Conservation (phyloP, 2,113 vertebrate species). For the Silurus asotus region DNA sequence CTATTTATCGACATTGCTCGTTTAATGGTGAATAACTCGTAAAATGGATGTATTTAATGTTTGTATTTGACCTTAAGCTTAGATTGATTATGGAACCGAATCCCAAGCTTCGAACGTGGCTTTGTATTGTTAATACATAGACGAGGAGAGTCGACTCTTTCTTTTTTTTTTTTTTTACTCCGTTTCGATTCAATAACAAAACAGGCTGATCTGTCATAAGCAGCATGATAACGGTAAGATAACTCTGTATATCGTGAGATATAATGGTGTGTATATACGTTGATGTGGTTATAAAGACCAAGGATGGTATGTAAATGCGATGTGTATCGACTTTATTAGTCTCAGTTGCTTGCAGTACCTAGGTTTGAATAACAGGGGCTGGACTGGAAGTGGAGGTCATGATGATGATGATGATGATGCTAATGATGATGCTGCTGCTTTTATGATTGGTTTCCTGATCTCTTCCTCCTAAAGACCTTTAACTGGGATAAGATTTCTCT, state of each 20-base stretch:
- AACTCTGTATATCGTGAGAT: not conserved
- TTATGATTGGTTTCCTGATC: too few relatives aligned
- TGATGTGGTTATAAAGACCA: not conserved
- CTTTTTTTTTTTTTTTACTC: not conserved
- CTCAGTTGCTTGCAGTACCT: not conserved
- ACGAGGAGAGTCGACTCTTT: not conserved
- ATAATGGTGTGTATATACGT: not conserved
- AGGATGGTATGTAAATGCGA: not conserved
- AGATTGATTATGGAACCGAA: not conserved
- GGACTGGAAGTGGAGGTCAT: not conserved
- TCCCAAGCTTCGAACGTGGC: not conserved
- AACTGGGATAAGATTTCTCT: not conserved
- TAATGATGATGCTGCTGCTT: not conserved
- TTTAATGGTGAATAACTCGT: not conserved
- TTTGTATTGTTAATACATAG: not conserved
- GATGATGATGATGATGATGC: not conserved
- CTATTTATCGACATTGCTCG: too few relatives aligned
- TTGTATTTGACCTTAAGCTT: not conserved
- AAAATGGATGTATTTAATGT: not conserved
- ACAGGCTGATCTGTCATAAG: not conserved
- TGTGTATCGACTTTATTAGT: slow-evolving; percentile 14
- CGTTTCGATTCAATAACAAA: not conserved
- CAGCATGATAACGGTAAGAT: slow-evolving; percentile 40
- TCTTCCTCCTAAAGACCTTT: not conserved
- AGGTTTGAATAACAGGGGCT: not conserved